Base-by-base conservation (phyloP, 1,140 invertebrate species). In the Linepithema humile region DNA sequence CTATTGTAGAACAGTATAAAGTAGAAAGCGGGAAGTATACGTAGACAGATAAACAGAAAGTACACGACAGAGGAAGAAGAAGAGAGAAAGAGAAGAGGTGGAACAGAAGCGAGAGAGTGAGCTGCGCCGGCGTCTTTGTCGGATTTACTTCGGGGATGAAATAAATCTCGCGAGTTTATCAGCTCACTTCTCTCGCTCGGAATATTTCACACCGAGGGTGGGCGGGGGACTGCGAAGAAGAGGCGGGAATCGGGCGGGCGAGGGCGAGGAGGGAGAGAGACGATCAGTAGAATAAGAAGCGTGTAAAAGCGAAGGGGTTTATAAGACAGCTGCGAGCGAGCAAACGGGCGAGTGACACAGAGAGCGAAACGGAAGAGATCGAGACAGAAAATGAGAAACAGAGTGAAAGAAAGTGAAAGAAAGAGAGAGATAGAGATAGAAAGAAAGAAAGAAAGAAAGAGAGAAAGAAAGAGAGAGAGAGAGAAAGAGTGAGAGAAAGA, bases 391-490 rank as follows among this genome's bases (percentile, higher is more conserved):
- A 9, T 38, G n/a, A 32, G 38, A 45, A 9, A 62, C n/a, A 83
- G 3, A 57, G 12, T 72, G 32, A 69, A n/a, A 55, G 3, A 80
- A 40, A 86, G n/a, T 78, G 60, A 85, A 38, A 85, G 48, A 84
- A 26, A 83, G 53, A 64, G 73, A 86, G 17, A 88, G 78, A 57
- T 3, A 72, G 7, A 48, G 55, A 60, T 53, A 82, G 43, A 84
- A 55, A 69, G 38, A 80, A 45, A 74, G n/a, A 84, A 62, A 91
- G 70, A 89, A n/a, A n/a, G n/a, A n/a, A n/a, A n/a, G n/a, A 86
- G n/a, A 82, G 60, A 85, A 38, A 85, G 48, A 84, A 26, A 83
- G 53, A 64, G 73, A 86, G 17, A 88, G 78, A 57, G 6, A 72
- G 7, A 48, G 55, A 60, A 53, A 82, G 43, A 84, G 62, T 64